These are phyloP conservation scores for Ennomos fuscantarius DNA, from an alignment of 2,888 invertebrate species.

Conservation along the genomic window DNA sequence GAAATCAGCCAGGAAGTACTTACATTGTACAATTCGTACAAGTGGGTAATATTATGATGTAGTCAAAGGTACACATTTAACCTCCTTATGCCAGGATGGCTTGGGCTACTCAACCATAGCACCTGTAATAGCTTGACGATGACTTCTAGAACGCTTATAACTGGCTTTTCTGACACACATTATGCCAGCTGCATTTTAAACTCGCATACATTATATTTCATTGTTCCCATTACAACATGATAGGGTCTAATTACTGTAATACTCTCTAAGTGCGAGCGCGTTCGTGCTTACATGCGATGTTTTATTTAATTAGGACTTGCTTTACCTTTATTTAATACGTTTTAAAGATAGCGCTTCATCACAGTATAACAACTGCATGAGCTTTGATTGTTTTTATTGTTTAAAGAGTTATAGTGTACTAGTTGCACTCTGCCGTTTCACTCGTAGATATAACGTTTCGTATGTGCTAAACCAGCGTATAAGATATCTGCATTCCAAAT, in stretches of 20 bases:
- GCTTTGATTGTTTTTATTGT: no score
- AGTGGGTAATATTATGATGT: conserved; percentile 3
- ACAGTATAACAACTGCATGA: no score
- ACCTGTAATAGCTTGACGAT: conserved; percentile 39
- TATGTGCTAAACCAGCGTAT: no score
- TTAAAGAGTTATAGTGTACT: no score
- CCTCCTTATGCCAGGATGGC: conserved; percentile 42
- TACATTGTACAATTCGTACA: conserved; percentile 5
- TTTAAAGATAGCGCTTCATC: not conserved
- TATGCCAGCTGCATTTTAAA: conserved; percentile 62
- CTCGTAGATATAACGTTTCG: no score
- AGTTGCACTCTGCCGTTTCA: no score
- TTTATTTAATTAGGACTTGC: conserved; percentile 39
- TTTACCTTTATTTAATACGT: conserved; percentile 10
- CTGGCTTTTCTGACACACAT: conserved; percentile 61
- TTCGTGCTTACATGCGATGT: conserved; percentile 60
- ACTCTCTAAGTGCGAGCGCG: conserved; percentile 52
- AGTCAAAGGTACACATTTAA: conserved; percentile 27
- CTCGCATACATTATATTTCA: conserved; percentile 68
- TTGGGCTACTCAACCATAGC: conserved; percentile 49
- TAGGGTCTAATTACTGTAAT: conserved; percentile 76
- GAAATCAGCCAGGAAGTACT: conserved; percentile 24
- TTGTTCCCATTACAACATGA: conserved; percentile 77
- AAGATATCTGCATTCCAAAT: no score
- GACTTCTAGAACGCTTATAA: conserved; percentile 41